Base-by-base conservation (phyloP, 2,113 vertebrate genomes). In the Lophura nycthemera region DNA sequence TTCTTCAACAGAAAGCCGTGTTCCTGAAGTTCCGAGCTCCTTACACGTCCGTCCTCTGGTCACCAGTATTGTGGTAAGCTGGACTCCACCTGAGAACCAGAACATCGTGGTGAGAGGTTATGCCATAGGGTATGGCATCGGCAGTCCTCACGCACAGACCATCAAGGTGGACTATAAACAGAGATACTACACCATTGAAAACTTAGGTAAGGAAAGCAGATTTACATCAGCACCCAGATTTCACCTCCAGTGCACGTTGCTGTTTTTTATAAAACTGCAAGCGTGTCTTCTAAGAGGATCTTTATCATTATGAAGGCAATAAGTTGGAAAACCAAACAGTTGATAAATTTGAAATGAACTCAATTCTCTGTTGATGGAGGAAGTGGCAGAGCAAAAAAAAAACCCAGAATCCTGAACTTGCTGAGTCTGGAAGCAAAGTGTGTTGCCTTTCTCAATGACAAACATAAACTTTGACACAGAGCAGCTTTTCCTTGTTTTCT, bases 121-220 rank as follows among this genome's bases (percentile, higher is more conserved):
- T 29, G 98, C 97, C 10, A 99, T 99, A 21, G 98, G 98, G 36
- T 99, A 99, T 1, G 99, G 99, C 74, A 98, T 99, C 10, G 99
- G 99, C 83, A 99, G 99, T 59, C 99, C 99, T 20, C 99, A 99
- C 1, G 98, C 99, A 3, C 98, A 99, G 98, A 99, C 98, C 92
- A 98, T 99, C 97, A 99, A 99, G 87, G 99, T 99, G 95, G 99
- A 99, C 97, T 99, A 99, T 87, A 99, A 99, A 29, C 99, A 99
- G 93, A 98, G 99, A 92, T 99, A 99, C 90, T 99, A 99, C 96
- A 99, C 99, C 86, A 99, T 99, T 4, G 99, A 99, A 95, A 99
- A 99, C 95, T 96, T 99, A 15, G 98, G 99, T 99, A 94, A 96
- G 98, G 96, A 54, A 34, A 15, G 59, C 3, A 3, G 6, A 1